Base-by-base conservation (phyloP, 2,888 invertebrate species). In the Cryptus viduatorius region DNA sequence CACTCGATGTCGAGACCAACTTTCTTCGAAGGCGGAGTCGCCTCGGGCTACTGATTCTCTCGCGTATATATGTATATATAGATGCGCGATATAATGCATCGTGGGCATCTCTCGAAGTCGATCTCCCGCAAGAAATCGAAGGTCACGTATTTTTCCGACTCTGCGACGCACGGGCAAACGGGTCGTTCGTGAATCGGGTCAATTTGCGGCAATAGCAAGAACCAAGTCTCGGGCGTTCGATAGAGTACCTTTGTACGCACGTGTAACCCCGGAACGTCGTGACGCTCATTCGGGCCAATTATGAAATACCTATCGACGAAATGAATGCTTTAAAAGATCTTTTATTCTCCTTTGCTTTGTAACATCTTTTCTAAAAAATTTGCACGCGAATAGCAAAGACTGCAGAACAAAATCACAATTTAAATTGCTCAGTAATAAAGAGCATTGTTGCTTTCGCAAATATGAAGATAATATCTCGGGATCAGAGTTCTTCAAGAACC, bases 11-110 rank as follows among this genome's bases (percentile, higher is more conserved):
- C 31, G 59, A n/a, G 68, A 68, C 69, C 64, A 53, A 82, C 82
- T 82, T 82, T 82, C 82, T 82, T 82, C 56, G 65, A 72, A 64
- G 77, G 77, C 65, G 53, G 31, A 82, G 56, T 67, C 71, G 71
- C 82, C 77, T 72, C 53, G n/a, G 72, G 77, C 82, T 12, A 56
- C 65, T 56, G 44, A 42, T 37, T 64, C 42, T 50, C 71, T 71
- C 68, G 19, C 64, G 5, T 48, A 14, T 61, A 31, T 56, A 24
- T 59, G 29, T 3, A 59, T 24, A 56, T 12, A 24, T 10, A 24
- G 1, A 24, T 19, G 16, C 53, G 16, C 12, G 29, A 14, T 29
- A 46, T 44, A n/a, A 72, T 48, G 46, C 50, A 72, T 61, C 59
- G 29, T 72, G 72, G 56, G 24, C 48, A 67, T 29, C 44, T 72